Evolutionary conservation across 1,140 invertebrate species (phyloP).

Genomic region (Heliconius hermathena): DNA sequence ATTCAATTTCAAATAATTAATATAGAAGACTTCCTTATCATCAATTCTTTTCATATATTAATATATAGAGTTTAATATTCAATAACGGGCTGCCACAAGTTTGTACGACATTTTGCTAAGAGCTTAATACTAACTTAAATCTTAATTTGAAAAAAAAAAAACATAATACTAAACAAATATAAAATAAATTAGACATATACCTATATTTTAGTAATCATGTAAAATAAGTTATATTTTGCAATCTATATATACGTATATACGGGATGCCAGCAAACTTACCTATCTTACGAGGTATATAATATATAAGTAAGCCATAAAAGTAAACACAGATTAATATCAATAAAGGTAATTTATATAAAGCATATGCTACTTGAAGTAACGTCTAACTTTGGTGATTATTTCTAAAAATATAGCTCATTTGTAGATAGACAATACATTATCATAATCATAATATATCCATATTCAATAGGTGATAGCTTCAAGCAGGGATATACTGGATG

Average conservation of each 20-base stretch:
- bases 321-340: neutral
- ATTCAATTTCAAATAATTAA: constrained; percentile 17
- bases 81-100: constrained; percentile 9
- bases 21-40: neutral
- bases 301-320: neutral
- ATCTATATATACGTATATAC: neutral
- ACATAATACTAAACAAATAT: neutral
- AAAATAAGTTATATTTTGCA: neutral
- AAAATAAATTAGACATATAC: neutral
- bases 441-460: neutral
- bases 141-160: neutral
- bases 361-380: neutral
- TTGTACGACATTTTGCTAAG: constrained; percentile 12
- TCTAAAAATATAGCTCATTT: neutral
- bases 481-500: too few relatives aligned
- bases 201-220: neutral
- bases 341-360: neutral
- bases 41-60: neutral
- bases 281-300: neutral
- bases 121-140: neutral
- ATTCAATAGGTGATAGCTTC: neutral
- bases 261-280: constrained; percentile 6
- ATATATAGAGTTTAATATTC: neutral
- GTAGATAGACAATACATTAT: neutral
- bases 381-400: constrained; percentile 16